These are phyloP conservation scores for Drosophila formosana DNA, from an alignment of 2,888 invertebrate genomes.

Conservation along the genomic window DNA sequence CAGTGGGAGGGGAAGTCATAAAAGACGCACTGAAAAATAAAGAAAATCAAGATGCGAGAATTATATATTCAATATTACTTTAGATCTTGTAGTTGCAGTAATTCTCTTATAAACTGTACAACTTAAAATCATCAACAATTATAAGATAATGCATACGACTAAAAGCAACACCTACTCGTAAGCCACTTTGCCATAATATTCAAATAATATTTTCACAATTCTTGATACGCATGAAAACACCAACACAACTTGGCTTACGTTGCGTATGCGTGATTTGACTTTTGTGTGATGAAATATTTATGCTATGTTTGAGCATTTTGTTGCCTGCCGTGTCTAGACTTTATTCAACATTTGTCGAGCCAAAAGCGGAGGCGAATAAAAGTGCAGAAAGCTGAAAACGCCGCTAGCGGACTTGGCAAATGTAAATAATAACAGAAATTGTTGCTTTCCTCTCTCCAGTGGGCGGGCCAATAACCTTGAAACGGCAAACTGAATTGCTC, in stretches of 20 bases:
- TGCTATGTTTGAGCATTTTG: conserved; percentile 33
- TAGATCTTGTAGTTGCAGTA: background rate
- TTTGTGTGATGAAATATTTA: conserved; percentile 42
- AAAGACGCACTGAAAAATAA: background rate
- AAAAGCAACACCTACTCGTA: background rate
- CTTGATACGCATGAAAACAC: background rate
- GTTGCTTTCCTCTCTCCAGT: conserved; percentile 21
- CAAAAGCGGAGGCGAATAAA: conserved; percentile 16
- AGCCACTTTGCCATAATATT: background rate
- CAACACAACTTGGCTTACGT: conserved; percentile 12
- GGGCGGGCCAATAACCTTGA: conserved; percentile 52
- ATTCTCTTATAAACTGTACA: background rate
- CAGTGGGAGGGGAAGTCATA: background rate
- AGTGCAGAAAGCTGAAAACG: conserved; percentile 26
- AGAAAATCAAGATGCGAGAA: background rate
- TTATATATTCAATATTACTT: background rate
- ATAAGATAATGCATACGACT: background rate
- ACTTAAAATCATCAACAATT: background rate
- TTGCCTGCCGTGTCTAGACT: conserved; percentile 47
- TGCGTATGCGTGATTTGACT: conserved; percentile 38
- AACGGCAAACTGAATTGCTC: conserved; percentile 7
- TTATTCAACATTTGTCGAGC: conserved; percentile 27
- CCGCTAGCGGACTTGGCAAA: conserved; percentile 36
- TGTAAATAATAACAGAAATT: conserved; percentile 56
- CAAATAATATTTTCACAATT: conserved; percentile 6